phyloP scores from a whole-genome alignment of 2,797 vertebrate species.

The Chlorospingus semifuscus region DNA sequence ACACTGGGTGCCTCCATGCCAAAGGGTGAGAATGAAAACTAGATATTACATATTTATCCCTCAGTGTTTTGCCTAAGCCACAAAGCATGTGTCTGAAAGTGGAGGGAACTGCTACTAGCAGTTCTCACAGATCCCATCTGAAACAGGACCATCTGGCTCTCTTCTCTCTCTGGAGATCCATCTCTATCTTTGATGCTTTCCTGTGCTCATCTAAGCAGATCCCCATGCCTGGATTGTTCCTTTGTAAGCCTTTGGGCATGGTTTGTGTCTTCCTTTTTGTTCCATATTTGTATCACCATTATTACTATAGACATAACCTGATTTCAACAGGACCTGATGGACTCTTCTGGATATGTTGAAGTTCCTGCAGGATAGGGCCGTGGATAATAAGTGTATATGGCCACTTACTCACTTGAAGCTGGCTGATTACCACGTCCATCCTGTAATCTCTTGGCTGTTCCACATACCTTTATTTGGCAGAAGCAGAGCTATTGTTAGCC shows the following conservation, averaged over 20 bases:
- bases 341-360: neutral
- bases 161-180: neutral
- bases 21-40: neutral
- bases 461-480: neutral
- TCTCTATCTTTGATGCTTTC: neutral
- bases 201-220: neutral
- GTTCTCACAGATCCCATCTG: neutral
- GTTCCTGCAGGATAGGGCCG: neutral
- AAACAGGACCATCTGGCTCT: neutral
- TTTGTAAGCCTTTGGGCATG: neutral
- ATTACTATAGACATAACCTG: neutral
- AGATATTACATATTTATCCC: neutral
- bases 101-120: neutral
- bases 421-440: neutral
- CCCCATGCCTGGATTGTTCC: neutral
- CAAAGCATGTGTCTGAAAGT: neutral
- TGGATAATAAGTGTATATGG: neutral
- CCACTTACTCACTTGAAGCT: neutral
- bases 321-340: neutral
- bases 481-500: neutral
- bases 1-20: neutral
- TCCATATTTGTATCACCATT: neutral
- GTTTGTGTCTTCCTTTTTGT: neutral
- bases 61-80: neutral
- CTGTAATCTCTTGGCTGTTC: neutral